Evolutionary conservation across 2,113 vertebrate species (phyloP).

Genomic region (Brachyistius frenatus): DNA sequence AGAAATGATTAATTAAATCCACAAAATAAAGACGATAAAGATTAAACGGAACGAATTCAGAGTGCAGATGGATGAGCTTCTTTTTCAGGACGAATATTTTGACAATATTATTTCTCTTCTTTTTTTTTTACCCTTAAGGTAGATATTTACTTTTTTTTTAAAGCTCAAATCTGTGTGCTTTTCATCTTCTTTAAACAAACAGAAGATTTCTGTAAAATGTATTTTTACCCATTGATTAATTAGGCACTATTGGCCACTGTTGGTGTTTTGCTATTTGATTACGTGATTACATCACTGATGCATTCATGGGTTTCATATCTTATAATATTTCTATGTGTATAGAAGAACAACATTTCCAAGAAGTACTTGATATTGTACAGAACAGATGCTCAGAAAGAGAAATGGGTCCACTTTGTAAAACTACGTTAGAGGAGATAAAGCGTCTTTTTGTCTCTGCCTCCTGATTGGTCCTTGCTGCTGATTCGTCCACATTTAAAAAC

Average conservation of each 20-base stretch:
- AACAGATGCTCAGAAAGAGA: neutral
- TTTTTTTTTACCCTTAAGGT: neutral
- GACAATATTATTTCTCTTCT: neutral
- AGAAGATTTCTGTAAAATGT: no score
- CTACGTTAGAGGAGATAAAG: conserved; percentile 21
- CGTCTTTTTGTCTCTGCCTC: neutral
- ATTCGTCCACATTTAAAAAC: conserved; percentile 43
- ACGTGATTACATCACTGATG: no score
- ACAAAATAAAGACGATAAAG: neutral
- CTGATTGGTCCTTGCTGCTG: conserved; percentile 47
- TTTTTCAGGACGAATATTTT: neutral
- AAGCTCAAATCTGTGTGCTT: neutral
- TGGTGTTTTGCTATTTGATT: no score
- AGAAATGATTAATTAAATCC: neutral
- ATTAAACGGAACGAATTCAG: neutral
- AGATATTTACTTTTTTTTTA: neutral
- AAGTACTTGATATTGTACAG: no score
- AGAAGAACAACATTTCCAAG: no score
- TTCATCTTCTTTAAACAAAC: no score
- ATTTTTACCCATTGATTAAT: neutral
- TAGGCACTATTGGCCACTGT: neutral
- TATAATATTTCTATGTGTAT: no score
- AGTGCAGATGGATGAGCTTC: neutral
- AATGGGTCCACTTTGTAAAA: neutral
- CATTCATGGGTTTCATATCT: no score